These are phyloP conservation scores for Synanthedon formicaeformis DNA, from an alignment of 2,888 invertebrate species.

Conservation along the genomic window DNA sequence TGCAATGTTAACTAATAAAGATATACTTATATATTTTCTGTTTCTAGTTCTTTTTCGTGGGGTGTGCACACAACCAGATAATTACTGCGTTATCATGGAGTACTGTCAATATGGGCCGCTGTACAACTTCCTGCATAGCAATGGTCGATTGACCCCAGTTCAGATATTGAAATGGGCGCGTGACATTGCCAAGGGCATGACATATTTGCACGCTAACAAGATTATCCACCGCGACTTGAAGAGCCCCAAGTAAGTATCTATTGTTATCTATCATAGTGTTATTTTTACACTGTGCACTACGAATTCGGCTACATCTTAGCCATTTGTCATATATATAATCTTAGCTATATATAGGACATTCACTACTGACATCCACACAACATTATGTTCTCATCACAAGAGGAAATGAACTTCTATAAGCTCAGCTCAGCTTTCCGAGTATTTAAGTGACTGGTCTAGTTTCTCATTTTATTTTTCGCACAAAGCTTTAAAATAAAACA, in stretches of 20 bases:
- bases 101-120: conserved; percentile 96
- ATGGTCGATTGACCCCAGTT: conserved; percentile 85
- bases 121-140: conserved; percentile 88
- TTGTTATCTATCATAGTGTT: neutral
- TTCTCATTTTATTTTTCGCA: no score
- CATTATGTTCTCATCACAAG: no score
- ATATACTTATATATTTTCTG: neutral
- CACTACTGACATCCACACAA: no score
- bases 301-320: neutral
- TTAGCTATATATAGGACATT: no score
- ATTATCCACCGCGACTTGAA: conserved; percentile 99
- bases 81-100: conserved; percentile 98
- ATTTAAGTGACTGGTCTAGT: no score
- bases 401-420: no score
- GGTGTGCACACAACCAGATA: conserved; percentile 91
- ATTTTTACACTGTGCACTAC: neutral
- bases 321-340: neutral
- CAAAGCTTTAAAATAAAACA: no score
- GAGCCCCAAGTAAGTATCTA: conserved; percentile 92
- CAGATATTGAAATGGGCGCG: conserved; percentile 93
- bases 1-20: no score
- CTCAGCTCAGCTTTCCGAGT: no score
- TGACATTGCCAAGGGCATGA: conserved; percentile 97
- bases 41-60: conserved; percentile 78
- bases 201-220: conserved; percentile 94